These are phyloP conservation scores for Ceratina calcarata DNA, from an alignment of 1,140 invertebrate genomes.

Conservation along the genomic window DNA sequence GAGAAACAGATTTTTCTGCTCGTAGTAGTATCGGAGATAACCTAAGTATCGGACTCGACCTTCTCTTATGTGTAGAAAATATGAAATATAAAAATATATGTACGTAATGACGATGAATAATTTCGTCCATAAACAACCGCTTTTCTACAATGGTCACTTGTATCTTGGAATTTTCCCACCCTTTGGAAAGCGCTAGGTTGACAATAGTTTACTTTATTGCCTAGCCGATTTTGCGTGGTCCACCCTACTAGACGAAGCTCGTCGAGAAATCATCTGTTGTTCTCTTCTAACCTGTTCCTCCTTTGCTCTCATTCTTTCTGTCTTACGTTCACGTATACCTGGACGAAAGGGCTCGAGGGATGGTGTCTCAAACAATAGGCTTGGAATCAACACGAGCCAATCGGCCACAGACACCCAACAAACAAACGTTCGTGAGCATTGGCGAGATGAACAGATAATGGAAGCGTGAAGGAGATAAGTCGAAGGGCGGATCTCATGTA, in stretches of 20 bases:
- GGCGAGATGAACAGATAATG: constrained; percentile 29
- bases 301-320: not conserved
- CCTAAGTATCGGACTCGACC: no score
- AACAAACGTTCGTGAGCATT: constrained; percentile 15
- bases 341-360: constrained; percentile 20
- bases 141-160: no score
- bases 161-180: constrained; percentile 48
- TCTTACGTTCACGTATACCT: constrained; percentile 35
- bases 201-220: constrained; percentile 43
- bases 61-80: no score
- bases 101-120: no score
- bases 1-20: no score
- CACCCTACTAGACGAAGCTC: constrained; percentile 35
- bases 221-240: constrained; percentile 51
- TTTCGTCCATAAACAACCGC: no score
- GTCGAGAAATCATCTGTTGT: not conserved
- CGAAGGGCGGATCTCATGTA: constrained; percentile 16
- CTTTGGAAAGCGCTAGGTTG: not conserved
- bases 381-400: constrained; percentile 48
- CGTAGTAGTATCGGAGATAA: no score
- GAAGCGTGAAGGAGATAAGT: constrained; percentile 29
- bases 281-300: constrained; percentile 23
- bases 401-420: constrained; percentile 27
- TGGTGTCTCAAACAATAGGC: constrained; percentile 40
- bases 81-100: no score